phyloP scores from a whole-genome alignment of 2,888 invertebrate genomes.

The Heteromurus nitidus region DNA sequence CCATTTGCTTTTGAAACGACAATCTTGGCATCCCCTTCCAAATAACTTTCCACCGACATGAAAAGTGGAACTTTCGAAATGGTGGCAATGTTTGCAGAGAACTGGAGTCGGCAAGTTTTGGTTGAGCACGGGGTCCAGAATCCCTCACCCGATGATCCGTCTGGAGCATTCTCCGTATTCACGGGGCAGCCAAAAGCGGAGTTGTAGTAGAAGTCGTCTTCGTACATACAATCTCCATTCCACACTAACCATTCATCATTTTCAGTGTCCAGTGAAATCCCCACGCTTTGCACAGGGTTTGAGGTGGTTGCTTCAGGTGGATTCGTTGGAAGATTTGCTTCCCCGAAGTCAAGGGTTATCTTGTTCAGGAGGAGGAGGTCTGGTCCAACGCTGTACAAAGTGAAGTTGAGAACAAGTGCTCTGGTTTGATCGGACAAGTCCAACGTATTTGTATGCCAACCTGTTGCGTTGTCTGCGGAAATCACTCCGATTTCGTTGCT shows the following conservation, averaged over 20 bases:
- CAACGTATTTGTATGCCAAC: constrained; percentile 14
- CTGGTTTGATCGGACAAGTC: constrained; percentile 12
- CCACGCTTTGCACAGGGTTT: background rate
- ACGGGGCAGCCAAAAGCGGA: constrained; percentile 40
- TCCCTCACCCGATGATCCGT: background rate
- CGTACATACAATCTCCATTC: constrained; percentile 23
- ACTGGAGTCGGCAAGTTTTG: background rate
- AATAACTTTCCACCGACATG: background rate
- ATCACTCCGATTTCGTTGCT: too few species aligned
- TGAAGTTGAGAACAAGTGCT: constrained; percentile 21
- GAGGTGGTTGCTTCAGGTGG: constrained; percentile 15
- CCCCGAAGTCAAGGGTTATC: constrained; percentile 19
- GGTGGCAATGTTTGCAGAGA: background rate
- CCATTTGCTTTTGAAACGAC: background rate
- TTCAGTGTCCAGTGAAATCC: constrained; percentile 6
- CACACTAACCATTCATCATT: constrained; percentile 19
- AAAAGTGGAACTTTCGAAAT: background rate
- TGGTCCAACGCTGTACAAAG: background rate
- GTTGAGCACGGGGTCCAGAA: constrained; percentile 24
- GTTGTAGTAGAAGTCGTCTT: background rate
- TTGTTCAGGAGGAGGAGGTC: constrained; percentile 5
- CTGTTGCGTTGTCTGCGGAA: background rate
- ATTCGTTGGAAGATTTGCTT: constrained; percentile 14
- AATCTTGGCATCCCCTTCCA: constrained; percentile 21
- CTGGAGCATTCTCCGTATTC: too few species aligned